phyloP scores from a whole-genome alignment of 2,113 vertebrate species.

The Elephantulus edwardii region DNA sequence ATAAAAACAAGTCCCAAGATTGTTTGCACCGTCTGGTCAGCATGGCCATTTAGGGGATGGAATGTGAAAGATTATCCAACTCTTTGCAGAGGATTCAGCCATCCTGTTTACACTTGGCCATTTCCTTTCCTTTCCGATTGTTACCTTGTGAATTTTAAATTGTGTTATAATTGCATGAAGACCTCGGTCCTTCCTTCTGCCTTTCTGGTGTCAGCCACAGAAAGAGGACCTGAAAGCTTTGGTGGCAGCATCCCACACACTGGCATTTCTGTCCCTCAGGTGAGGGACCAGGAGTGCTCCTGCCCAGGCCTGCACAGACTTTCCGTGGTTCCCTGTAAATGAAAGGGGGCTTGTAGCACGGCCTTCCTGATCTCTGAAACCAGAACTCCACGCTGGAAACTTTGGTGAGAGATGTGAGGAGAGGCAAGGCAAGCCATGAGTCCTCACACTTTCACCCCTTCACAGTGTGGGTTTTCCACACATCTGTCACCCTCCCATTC shows the following conservation, averaged over 20 bases:
- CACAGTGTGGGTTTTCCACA: no score
- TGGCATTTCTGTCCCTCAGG: neutral
- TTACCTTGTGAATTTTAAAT: neutral
- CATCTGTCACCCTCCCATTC: neutral
- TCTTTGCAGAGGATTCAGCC: neutral
- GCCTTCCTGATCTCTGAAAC: neutral
- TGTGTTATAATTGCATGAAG: neutral
- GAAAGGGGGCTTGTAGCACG: neutral
- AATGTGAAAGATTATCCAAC: neutral
- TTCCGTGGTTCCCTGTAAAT: neutral
- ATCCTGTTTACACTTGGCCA: neutral
- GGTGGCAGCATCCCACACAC: neutral
- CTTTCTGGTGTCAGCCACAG: neutral
- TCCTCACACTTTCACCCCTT: neutral
- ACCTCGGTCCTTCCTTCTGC: neutral
- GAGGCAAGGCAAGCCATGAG: no score
- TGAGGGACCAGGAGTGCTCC: neutral
- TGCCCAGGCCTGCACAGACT: neutral
- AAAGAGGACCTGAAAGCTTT: neutral
- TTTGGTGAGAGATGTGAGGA: neutral
- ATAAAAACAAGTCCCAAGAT: neutral
- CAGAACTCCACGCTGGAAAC: neutral
- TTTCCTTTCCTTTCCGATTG: neutral
- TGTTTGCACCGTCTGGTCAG: neutral
- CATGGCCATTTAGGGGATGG: neutral